phyloP scores from a whole-genome alignment of 2,797 vertebrate species.

The Halcyon smyrnensis region DNA sequence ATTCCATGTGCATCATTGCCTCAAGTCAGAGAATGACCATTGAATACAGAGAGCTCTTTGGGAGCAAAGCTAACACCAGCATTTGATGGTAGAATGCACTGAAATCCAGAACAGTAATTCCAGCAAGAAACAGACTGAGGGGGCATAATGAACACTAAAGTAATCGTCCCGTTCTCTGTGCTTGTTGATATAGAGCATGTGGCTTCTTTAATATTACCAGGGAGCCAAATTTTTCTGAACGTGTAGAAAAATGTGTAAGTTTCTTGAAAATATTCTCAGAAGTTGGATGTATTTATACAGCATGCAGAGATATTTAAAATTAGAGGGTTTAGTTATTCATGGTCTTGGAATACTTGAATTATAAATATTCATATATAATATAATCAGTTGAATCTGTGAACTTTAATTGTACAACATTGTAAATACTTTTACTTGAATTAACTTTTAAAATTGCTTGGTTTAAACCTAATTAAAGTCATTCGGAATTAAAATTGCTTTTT shows the following conservation, averaged over 20 bases:
- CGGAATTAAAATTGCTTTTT: constrained; percentile 36
- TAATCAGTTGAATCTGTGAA: not conserved
- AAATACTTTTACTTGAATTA: constrained; percentile 6
- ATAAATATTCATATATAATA: not conserved
- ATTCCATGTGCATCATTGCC: not conserved
- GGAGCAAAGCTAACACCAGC: not conserved
- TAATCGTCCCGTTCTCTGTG: not conserved
- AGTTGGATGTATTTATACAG: not conserved
- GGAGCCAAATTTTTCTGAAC: not conserved
- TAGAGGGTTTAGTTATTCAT: not conserved
- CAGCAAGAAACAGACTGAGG: not conserved
- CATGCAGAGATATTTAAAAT: not conserved
- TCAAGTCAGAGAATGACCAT: not conserved
- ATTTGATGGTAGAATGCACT: not conserved
- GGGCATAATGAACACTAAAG: not conserved
- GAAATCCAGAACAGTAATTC: not conserved
- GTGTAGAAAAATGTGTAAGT: not conserved
- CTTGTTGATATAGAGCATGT: not conserved
- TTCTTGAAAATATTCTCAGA: not conserved
- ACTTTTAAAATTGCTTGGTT: constrained; percentile 13
- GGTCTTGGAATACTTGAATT: not conserved
- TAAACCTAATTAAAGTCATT: constrained; percentile 37
- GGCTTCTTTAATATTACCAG: not conserved
- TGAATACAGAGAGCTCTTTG: not conserved
- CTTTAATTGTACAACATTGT: not conserved